Evolutionary conservation across 2,797 vertebrate genomes (phyloP), one percentile per base, ranked within the genome.

Genomic region (Myoxocephalus aenaeus): DNA sequence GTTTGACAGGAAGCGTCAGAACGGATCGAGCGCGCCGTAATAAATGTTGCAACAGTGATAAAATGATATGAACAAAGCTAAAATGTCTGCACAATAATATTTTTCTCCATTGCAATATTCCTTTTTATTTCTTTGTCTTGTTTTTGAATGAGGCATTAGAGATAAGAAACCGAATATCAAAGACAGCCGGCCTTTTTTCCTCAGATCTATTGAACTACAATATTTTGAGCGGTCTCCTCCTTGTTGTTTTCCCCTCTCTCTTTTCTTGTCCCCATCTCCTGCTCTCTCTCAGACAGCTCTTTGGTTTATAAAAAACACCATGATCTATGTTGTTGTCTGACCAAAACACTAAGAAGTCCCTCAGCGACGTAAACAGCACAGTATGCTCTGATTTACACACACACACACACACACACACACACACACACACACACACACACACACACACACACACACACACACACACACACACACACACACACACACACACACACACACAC

Each of bases 261-360:
- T 3, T 27, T 40, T n/a, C 36, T n/a, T 29, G 22, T 44, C 65
- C 65, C 29, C 42, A 36, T 48, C 68, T 66, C 62, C 46, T 79
- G 71, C 65, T 80, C 80, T 80, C 70, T 78, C 75, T 86, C 54
- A 70, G 86, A 82, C 88, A 81, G 70, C 80, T 83, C 62, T 77
- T 70, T 76, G 70, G 80, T 83, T 87, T 89, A 84, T 84, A 88
- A 92, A 90, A 78, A 44, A 44, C 77, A 79, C 72, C 51, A 73
- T 90, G 91, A 93, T 93, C 62, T 88, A 90, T 90, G 89, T 79
- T 87, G 87, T 86, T 91, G 86, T 90, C 89, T 82, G 67, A 82
- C 73, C 70, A 84, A 84, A 88, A 85, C 84, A 57, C 84, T 86
- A 87, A 87, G 83, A 84, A 85, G 88, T 89, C 92, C 89, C 91